Evolutionary conservation across 2,888 invertebrate genomes (phyloP).

Genomic region (Agriopis aurantiaria): DNA sequence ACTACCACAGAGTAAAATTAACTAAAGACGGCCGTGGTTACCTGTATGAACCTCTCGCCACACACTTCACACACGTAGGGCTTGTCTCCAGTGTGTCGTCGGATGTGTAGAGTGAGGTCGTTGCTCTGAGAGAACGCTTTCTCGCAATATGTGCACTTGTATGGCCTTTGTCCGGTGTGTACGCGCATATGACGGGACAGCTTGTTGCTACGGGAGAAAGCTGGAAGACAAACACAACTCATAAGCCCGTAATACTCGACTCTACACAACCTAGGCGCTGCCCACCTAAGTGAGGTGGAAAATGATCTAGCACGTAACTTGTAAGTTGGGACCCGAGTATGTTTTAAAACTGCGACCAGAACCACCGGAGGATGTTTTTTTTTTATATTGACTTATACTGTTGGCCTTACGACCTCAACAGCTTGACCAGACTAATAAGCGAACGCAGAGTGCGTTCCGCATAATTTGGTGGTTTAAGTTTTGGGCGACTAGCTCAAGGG

Average conservation of each 20-base stretch:
- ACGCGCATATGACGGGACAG: slow-evolving; percentile 88
- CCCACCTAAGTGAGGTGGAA: too few species aligned
- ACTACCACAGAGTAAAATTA: not conserved
- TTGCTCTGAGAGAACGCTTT: slow-evolving; percentile 90
- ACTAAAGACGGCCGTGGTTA: slow-evolving; percentile 18
- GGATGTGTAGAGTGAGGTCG: slow-evolving; percentile 89
- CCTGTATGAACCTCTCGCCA: slow-evolving; percentile 90
- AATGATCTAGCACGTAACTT: too few species aligned
- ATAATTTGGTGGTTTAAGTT: too few species aligned
- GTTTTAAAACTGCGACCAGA: too few species aligned
- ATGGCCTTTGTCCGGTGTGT: slow-evolving; percentile 86
- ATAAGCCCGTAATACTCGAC: not conserved
- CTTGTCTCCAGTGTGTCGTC: slow-evolving; percentile 89
- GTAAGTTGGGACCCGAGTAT: too few species aligned
- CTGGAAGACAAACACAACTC: slow-evolving; percentile 55
- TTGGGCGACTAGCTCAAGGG: too few species aligned
- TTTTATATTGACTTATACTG: too few species aligned
- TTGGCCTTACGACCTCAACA: too few species aligned
- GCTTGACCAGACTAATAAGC: too few species aligned
- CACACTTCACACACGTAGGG: slow-evolving; percentile 89
- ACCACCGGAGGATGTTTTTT: too few species aligned
- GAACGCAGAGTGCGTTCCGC: too few species aligned
- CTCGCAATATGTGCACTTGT: slow-evolving; percentile 86
- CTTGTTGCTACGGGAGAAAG: slow-evolving; percentile 87
- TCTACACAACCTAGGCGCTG: too few species aligned